Evolutionary conservation across 2,113 vertebrate species (phyloP).

Genomic region (Acanthisitta chloris): DNA sequence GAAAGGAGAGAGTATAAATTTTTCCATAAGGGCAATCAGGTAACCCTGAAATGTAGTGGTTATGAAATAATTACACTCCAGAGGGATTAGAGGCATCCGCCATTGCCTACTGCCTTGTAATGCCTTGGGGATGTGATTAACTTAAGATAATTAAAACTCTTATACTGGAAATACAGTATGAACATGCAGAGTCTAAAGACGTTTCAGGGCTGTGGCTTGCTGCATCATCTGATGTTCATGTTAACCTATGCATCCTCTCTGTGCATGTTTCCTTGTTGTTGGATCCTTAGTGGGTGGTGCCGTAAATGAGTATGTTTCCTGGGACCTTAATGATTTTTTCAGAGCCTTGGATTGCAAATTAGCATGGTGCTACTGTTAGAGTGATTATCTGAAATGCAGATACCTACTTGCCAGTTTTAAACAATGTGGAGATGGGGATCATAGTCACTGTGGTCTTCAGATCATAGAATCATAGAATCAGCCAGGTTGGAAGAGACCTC

Average conservation of each 20-base stretch:
- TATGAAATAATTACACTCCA: slow-evolving; percentile 56
- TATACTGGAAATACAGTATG: neutral
- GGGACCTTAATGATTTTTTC: neutral
- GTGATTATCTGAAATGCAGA: neutral
- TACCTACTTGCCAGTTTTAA: neutral
- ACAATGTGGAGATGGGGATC: neutral
- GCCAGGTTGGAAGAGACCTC: too few species aligned
- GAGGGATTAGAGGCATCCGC: neutral
- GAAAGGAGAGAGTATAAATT: slow-evolving; percentile 9
- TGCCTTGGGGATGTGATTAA: slow-evolving; percentile 43
- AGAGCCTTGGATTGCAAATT: neutral
- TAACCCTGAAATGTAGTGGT: slow-evolving; percentile 49
- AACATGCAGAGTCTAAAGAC: slow-evolving; percentile 1
- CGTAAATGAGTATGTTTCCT: neutral
- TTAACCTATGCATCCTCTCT: neutral
- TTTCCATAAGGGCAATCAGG: slow-evolving; percentile 9
- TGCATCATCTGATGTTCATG: neutral
- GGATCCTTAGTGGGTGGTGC: neutral
- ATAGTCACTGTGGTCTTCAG: neutral
- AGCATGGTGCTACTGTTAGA: neutral
- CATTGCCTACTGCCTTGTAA: neutral
- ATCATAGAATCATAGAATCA: too few species aligned
- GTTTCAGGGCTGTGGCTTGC: neutral
- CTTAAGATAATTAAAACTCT: slow-evolving; percentile 60
- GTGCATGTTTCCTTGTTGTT: neutral